A percentile compares a stretch with the other conserved stretches of the same genome.
These are phyloP conservation scores for Philaenus spumarius DNA, from an alignment of 1,140 invertebrate species.

Conservation along the genomic window DNA sequence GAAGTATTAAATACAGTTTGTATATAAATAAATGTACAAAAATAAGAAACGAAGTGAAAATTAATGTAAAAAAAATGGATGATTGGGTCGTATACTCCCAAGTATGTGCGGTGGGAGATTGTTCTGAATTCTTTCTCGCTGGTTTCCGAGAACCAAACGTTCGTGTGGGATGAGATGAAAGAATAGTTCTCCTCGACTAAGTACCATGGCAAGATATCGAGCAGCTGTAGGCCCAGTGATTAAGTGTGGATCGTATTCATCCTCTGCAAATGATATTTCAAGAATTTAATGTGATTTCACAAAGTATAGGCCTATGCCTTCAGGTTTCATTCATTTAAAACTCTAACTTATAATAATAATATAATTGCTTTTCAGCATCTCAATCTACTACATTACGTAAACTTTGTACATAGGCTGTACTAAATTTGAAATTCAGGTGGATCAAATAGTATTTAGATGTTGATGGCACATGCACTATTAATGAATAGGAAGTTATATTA, in stretches of 20 bases:
- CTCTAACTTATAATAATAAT: no score
- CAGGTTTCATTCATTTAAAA: no score
- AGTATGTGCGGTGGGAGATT: constrained; percentile 48
- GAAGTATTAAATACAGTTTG: no score
- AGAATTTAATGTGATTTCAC: neutral
- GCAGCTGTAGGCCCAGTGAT: constrained; percentile 6
- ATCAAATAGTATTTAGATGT: no score
- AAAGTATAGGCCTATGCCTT: no score
- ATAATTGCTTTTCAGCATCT: no score
- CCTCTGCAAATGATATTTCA: neutral
- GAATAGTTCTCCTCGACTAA: constrained; percentile 47
- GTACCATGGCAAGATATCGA: constrained; percentile 28
- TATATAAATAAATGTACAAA: no score
- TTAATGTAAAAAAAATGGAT: constrained; percentile 43
- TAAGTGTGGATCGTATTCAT: neutral
- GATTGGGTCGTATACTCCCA: constrained; percentile 48
- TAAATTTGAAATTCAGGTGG: no score
- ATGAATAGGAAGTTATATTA: no score
- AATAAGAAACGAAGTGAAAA: neutral
- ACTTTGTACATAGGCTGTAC: no score
- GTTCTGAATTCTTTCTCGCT: constrained; percentile 48
- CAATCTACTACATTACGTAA: no score
- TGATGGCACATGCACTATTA: no score
- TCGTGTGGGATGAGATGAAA: constrained; percentile 55
- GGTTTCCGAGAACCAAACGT: constrained; percentile 49